Percentiles rank a stretch among this genome's conserved stretches.
phyloP scores from a whole-genome alignment of 2,113 vertebrate species.

The Xerus inauris region DNA sequence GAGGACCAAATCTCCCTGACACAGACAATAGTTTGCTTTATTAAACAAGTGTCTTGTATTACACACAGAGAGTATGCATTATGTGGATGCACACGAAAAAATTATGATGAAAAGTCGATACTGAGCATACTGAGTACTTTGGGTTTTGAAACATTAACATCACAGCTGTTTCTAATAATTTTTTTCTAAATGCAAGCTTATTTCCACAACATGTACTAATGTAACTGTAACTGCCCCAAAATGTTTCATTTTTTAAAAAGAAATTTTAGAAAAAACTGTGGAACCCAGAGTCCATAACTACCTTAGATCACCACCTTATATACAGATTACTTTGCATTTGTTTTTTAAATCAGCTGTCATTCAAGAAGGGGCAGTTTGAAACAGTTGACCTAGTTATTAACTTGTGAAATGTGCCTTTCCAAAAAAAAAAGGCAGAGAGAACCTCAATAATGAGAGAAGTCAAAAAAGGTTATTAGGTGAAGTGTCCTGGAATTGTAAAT shows the following conservation, averaged over 20 bases:
- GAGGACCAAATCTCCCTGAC: slow-evolving; percentile 76
- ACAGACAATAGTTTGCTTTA: slow-evolving; percentile 78
- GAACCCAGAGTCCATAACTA: not conserved
- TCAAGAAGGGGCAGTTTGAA: not conserved
- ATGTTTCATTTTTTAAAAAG: slow-evolving; percentile 72
- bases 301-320: not conserved
- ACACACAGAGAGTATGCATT: slow-evolving; percentile 77
- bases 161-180: slow-evolving; percentile 82
- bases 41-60: slow-evolving; percentile 84
- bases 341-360: not conserved
- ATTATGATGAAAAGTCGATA: slow-evolving; percentile 77
- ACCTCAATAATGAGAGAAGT: not conserved
- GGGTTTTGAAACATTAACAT: slow-evolving; percentile 73
- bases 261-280: slow-evolving; percentile 67
- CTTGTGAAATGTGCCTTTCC: slow-evolving; percentile 45
- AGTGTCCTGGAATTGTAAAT: not conserved
- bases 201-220: slow-evolving; percentile 79
- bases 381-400: slow-evolving; percentile 25
- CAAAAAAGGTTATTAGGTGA: not conserved
- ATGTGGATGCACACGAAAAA: slow-evolving; percentile 73
- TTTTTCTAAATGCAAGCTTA: slow-evolving; percentile 74
- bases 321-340: slow-evolving; percentile 1
- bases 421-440: not conserved
- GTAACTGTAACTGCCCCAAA: slow-evolving; percentile 75
- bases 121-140: slow-evolving; percentile 54